Evolutionary conservation across 2,113 vertebrate species (phyloP).

Genomic region (Salvelinus alpinus): DNA sequence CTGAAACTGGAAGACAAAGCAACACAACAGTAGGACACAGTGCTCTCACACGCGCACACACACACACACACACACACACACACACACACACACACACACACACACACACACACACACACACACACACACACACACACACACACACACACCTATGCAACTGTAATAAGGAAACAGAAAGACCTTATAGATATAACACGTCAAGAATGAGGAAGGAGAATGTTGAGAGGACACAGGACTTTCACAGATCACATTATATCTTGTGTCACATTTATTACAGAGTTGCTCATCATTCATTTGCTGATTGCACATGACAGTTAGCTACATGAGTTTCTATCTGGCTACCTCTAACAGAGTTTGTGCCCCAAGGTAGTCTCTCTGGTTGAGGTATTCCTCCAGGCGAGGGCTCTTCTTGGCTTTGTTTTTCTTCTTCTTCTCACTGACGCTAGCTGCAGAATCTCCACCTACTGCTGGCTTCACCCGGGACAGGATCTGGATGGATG

Average conservation of each 20-base stretch:
- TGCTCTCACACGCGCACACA: not conserved
- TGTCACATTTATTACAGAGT: not conserved
- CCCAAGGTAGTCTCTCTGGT: slow-evolving; percentile 89
- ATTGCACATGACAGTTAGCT: not conserved
- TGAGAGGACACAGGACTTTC: not conserved
- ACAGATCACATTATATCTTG: not conserved
- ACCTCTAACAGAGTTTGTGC: slow-evolving; percentile 92
- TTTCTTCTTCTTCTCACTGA: slow-evolving; percentile 77
- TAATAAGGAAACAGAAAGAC: too few relatives aligned
- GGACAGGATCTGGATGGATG: slow-evolving; percentile 85
- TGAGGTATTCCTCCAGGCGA: slow-evolving; percentile 85
- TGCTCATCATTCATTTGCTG: too few relatives aligned
- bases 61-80: not conserved
- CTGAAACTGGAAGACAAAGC: slow-evolving; percentile 81
- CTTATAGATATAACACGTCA: too few relatives aligned
- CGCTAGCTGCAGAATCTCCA: slow-evolving; percentile 61
- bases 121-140: not conserved
- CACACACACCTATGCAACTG: not conserved
- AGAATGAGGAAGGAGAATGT: too few relatives aligned
- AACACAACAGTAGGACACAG: not conserved
- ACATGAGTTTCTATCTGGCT: not conserved
- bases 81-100: not conserved
- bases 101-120: not conserved
- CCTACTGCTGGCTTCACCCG: slow-evolving; percentile 89
- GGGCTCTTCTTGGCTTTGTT: slow-evolving; percentile 86